A percentile compares a stretch with the other conserved stretches of the same genome.
These are phyloP conservation scores for Eugnorisma glareosa DNA, from an alignment of 2,888 invertebrate genomes.

Conservation along the genomic window DNA sequence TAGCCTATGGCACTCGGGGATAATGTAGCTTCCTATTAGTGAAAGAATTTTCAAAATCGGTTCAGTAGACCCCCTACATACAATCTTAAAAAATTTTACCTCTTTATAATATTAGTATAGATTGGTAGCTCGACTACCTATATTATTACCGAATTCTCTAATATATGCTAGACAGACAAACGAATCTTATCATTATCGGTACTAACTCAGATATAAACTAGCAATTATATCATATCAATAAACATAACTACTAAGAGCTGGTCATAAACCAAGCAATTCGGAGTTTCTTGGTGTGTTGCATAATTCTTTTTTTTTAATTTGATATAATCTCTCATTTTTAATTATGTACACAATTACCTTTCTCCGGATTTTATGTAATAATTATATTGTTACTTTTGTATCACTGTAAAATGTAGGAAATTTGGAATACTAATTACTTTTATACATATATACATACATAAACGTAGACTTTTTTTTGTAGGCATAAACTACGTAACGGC, in stretches of 20 bases:
- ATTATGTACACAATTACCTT: slow-evolving; percentile 42
- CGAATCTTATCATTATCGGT: slow-evolving; percentile 28
- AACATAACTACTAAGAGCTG: not conserved
- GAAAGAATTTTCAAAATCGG: too few species aligned
- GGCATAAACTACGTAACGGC: not conserved
- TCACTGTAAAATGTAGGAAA: not conserved
- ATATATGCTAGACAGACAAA: not conserved
- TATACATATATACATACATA: not conserved
- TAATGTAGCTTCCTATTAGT: too few species aligned
- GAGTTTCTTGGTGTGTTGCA: slow-evolving; percentile 32
- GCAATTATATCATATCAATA: slow-evolving; percentile 37
- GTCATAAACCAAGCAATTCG: slow-evolving; percentile 34
- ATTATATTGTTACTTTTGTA: slow-evolving; percentile 20
- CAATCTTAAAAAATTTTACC: too few species aligned
- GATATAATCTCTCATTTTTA: slow-evolving; percentile 42
- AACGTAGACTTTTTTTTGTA: not conserved
- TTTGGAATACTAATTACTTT: not conserved
- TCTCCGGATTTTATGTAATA: slow-evolving; percentile 36
- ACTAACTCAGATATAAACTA: slow-evolving; percentile 13
- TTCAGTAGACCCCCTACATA: too few species aligned
- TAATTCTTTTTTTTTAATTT: slow-evolving; percentile 40
- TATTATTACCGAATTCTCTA: not conserved
- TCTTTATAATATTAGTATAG: too few species aligned
- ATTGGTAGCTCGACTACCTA: not conserved
- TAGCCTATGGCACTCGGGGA: too few species aligned